These are phyloP conservation scores for Phania funesta DNA, from an alignment of 2,888 invertebrate genomes.

Conservation along the genomic window DNA sequence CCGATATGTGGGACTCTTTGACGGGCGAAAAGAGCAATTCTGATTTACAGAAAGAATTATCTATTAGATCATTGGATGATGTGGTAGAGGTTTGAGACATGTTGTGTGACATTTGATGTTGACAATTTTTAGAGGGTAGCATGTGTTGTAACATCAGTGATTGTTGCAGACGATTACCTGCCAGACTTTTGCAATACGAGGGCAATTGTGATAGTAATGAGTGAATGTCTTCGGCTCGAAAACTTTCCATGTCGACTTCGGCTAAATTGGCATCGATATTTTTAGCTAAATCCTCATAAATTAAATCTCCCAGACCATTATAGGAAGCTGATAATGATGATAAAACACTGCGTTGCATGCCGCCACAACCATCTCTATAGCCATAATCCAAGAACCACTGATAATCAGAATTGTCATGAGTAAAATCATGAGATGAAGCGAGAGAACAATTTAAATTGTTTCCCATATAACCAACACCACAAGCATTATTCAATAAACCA, in stretches of 20 bases:
- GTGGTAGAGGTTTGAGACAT: conserved; percentile 76
- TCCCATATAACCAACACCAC: conserved; percentile 72
- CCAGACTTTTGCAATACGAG: conserved; percentile 85
- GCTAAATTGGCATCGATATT: conserved; percentile 96
- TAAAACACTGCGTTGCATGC: conserved; percentile 89
- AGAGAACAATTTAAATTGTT: conserved; percentile 79
- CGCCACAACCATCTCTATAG: conserved; percentile 87
- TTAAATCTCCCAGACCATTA: conserved; percentile 85
- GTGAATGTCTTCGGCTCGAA: conserved; percentile 94
- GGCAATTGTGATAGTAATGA: conserved; percentile 89
- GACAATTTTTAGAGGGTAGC: conserved; percentile 70
- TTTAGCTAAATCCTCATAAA: conserved; percentile 90
- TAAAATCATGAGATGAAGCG: conserved; percentile 83
- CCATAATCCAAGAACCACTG: conserved; percentile 95
- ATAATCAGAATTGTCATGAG: conserved; percentile 93
- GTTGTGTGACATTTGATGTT: conserved; percentile 69
- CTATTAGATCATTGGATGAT: conserved; percentile 84
- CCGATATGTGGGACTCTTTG: conserved; percentile 90
- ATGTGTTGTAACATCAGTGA: conserved; percentile 73
- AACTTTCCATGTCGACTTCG: conserved; percentile 97
- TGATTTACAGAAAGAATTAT: conserved; percentile 95
- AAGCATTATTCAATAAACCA: conserved; percentile 72
- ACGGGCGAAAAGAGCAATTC: conserved; percentile 95
- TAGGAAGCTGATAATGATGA: conserved; percentile 91
- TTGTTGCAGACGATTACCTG: conserved; percentile 77